These are phyloP conservation scores for Plagodis pulveraria DNA, from an alignment of 2,888 invertebrate species.

Conservation along the genomic window DNA sequence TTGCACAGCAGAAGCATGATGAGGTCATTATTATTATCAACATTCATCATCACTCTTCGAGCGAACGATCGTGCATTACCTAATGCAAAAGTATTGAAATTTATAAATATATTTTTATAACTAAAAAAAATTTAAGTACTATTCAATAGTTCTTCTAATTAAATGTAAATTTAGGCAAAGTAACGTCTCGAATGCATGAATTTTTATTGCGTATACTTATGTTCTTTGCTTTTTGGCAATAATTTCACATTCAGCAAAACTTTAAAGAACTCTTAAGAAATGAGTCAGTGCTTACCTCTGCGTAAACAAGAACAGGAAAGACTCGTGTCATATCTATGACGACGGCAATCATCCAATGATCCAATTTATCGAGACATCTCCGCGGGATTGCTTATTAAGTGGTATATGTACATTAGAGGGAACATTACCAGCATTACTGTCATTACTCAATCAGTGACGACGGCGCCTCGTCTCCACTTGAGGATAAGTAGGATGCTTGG, in stretches of 20 bases:
- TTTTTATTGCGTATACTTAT: too few species aligned
- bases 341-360: constrained; percentile 71
- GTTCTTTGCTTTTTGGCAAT: too few species aligned
- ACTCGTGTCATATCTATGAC: constrained; percentile 55
- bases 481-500: constrained; percentile 6
- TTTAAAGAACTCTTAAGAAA: constrained; percentile 8
- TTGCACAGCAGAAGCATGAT: too few species aligned
- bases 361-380: constrained; percentile 69
- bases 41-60: too few species aligned
- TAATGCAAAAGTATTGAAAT: too few species aligned
- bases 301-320: constrained; percentile 21
- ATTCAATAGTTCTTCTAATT: too few species aligned
- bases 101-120: too few species aligned
- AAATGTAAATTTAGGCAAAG: too few species aligned
- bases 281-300: constrained; percentile 4
- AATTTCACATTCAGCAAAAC: neutral
- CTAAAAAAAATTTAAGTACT: too few species aligned
- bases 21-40: too few species aligned
- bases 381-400: constrained; percentile 68
- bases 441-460: constrained; percentile 58
- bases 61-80: too few species aligned
- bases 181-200: too few species aligned
- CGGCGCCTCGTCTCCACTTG: constrained; percentile 42
- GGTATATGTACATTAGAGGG: constrained; percentile 3
- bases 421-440: constrained; percentile 30